Base-by-base conservation (phyloP, 2,113 vertebrate species). In the Manacus vitellinus region DNA sequence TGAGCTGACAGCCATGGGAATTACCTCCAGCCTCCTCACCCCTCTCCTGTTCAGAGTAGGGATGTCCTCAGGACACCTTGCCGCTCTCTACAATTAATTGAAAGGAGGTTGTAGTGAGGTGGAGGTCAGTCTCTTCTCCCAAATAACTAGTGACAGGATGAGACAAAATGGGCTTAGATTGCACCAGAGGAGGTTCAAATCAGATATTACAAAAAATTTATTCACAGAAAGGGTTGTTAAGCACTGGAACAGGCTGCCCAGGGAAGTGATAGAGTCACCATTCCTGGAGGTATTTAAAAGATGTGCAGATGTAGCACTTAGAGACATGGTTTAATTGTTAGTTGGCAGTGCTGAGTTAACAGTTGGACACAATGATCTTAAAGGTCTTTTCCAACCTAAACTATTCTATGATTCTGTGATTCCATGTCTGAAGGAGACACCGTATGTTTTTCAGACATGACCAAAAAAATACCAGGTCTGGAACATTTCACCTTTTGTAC, bases 1-100 rank as follows among this genome's bases (percentile, higher is more conserved):
- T 0, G 0, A 25, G 17, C 43, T 81, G 54, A 44, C 28, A 68
- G 13, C 9, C 6, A 3, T 8, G 1, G 1, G 19, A 6, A 21
- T 5, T n/a, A 1, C 19, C 66, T 18, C 37, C 6, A 8, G 31
- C 30, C 21, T 75, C 31, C 24, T 37, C 41, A 51, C 0, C 7
- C 23, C 7, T 59, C 47, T 80, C 66, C 39, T 65, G 31, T 1
- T 2, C 56, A 61, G 27, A 20, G 18, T 18, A 56, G 51, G 27
- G 37, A 25, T 14, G 37, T 33, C 35, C 43, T 21, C 9, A 23
- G 31, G 37, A n/a, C 7, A 28, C 12, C 19, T 43, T 30, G 33
- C n/a, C 0, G 0, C 33, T 19, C 35, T 33, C 46, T 25, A 28
- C 59, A 66, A 13, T 15, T 44, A 7, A 19, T 41, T 27, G 30